Evolutionary conservation across 2,888 invertebrate species (phyloP), one percentile per base, ranked within the genome.

Genomic region (Nasonia oneida): DNA sequence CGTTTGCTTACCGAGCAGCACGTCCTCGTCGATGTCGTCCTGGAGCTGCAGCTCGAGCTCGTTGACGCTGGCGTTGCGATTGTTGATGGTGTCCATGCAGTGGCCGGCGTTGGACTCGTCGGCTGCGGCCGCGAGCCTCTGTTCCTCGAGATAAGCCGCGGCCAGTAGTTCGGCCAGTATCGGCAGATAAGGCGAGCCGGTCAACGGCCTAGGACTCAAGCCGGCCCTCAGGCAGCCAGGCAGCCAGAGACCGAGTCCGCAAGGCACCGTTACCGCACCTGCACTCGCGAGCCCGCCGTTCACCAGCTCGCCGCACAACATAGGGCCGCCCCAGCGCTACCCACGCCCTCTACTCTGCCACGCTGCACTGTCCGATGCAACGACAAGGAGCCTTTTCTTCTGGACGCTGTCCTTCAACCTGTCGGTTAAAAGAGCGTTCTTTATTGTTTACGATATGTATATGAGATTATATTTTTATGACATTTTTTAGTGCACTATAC

Each of bases 241-340:
- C 87, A 93, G 90, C 92, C 92, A 92, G 90, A 92, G 91, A 89
- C 93, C 92, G 90, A 92, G 89, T 89, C 93, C 91, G 89, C 91
- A 92, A 90, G 92, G 92, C 90, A 92, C 92, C 89, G 92, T 91
- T 88, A 92, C 92, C 89, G 93, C 92, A 90, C 93, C 93, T 91
- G 93, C 91, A 91, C 93, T 93, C 92, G 93, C 93, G 89, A 93
- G 91, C 89, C 93, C 93, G 90, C 93, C 93, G 93, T 92, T 93
- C 90, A 93, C 90, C 88, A 93, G 92, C 92, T 93, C 93, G 87
- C 93, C 93, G 93, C 93, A 93, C 93, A 93, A 93, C 93, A 93
- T 93, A 93, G 92, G 92, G 90, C 90, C 90, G 84, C 86, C 89
- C 57, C 82, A 77, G 81, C 81, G 53, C 81, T 89, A 89, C 88